Evolutionary conservation across 2,888 invertebrate species (phyloP), one percentile per base, ranked within the genome.

Genomic region (Tetanocera ferruginea): DNA sequence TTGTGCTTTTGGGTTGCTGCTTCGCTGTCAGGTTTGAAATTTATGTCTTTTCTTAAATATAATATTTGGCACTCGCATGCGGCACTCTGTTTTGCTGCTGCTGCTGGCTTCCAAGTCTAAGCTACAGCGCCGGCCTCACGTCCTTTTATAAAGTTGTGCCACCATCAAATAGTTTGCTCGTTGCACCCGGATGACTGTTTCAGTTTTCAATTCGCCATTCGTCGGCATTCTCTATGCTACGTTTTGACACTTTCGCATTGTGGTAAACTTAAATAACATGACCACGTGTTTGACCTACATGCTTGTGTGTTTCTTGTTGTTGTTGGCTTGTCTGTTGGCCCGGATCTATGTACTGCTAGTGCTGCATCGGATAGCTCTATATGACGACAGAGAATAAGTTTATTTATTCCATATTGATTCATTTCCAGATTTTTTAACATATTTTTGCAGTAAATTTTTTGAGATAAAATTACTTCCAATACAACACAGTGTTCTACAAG

Each of bases 231-330:
- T 23, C 55, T 23, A n/a, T 19, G 43, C 43, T 37, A 25, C 9
- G 57, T 52, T 57, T 67, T 49, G 37, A 34, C 81, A 80, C 81
- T 83, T 86, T 84, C 86, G 86, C 86, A 87, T 81, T 86, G 86
- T 87, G 86, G 87, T 85, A 83, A 82, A 84, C 82, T 83, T 72
- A 70, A 76, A 73, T 71, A 19, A 34, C 19, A 14, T 9, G 51
- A 74, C 81, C 85, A 85, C 85, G 86, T 85, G 86, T 82, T 86
- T 84, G 84, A 77, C 80, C 82, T 37, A 75, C 67, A 76, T 77
- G 69, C 75, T 52, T 31, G 23, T 60, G 34, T 34, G 17, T 2
- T 62, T 25, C 51, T 25, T 23, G 73, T 55, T 31, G 34, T 74
- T 62, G 52, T 64, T 34, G 28, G 34, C 28, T 55, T 49, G 8